Base-by-base conservation (phyloP, 2,888 invertebrate genomes). In the Melitaea athalia region DNA sequence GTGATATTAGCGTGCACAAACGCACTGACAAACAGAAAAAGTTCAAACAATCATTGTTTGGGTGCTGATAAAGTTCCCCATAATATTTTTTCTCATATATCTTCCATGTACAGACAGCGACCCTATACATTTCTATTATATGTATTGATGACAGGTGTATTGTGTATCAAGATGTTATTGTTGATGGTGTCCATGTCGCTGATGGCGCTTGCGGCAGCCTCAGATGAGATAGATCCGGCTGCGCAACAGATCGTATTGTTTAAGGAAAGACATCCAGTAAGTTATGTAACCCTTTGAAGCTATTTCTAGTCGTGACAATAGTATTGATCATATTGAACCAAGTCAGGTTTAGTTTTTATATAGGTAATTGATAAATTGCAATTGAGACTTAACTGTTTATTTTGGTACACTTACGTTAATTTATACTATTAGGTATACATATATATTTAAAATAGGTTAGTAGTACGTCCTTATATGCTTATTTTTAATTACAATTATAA, bases 171-270 rank as follows among this genome's bases (percentile, higher is more conserved):
- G 49, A 67, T 77, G 61, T 64, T 78, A 31, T 50, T 75, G 64
- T 24, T 74, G 14, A 65, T 63, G 43, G 71, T 73, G 4, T 76
- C 75, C 33, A 68, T 74, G 12, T 38, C 38, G 1, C 4, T 45
- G 45, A 77, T 77, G 5, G 75, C 72, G 14, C 49, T 69, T 14
- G 73, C 71, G 14, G 78, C 77, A 5, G 75, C 76, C 5, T 61
- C 73, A 24, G 74, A 75, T 42, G 14, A n/a, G 38, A 70, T 78
- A 47, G 82, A 82, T 65, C 81, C 85, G 0, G 82, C 82, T 0
- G 79, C 78, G 0, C 79, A 85, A 57, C 87, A 87, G 71, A 82
- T 86, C 5, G 71, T 86, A n/a, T 59, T 75, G 47, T 87, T 86
- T 65, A 84, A 83, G 55, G 75, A 83, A 57, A 83, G 79, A 66